Base-by-base conservation (phyloP, 2,797 vertebrate species). In the Antrozous pallidus region DNA sequence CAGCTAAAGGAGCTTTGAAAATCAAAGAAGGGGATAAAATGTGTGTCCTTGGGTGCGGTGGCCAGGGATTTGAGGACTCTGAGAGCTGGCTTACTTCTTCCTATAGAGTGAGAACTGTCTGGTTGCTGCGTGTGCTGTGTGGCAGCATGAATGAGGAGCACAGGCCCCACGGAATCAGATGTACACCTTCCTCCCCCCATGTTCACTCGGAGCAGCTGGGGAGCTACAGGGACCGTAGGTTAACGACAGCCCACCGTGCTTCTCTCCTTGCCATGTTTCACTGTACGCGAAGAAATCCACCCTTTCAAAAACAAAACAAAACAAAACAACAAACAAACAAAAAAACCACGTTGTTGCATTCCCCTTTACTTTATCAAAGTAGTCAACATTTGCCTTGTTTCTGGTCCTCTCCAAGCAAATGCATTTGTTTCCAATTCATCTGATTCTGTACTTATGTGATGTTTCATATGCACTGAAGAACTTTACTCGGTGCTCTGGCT, bases 391-490 rank as follows among this genome's bases (percentile, higher is more conserved):
- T 42, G 24, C 58, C 77, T 47, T 67, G 54, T 61, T 69, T 94
- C 80, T 75, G 38, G 58, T 78, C 36, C 56, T 79, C 70, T 91
- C 63, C 42, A 74, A 69, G 38, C 49, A 85, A 93, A 90, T 51
- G 51, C 49, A 82, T 94, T 74, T 94, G 51, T 69, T 92, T 91
- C 93, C 77, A 70, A 22, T 84, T 67, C 78, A 49, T 74, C 79
- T 38, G 63, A 74, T n/a, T 87, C 51, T 38, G n/a, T 87, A 85
- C 89, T 90, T 90, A 28, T 6, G 8, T n/a, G 6, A 11, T 14
- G 6, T 90, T 77, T 92, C 65, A 16, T 28, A 54, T 22, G 73
- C 42, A 24, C 36, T 70, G 67, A 77, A 92, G 40, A 88, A 96
- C 16, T 81, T 89, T 26, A 49, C 75, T 78, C 13, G 69, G 74